Base-by-base conservation (phyloP, 2,113 vertebrate species). In the Paedocypris sp. region DNA sequence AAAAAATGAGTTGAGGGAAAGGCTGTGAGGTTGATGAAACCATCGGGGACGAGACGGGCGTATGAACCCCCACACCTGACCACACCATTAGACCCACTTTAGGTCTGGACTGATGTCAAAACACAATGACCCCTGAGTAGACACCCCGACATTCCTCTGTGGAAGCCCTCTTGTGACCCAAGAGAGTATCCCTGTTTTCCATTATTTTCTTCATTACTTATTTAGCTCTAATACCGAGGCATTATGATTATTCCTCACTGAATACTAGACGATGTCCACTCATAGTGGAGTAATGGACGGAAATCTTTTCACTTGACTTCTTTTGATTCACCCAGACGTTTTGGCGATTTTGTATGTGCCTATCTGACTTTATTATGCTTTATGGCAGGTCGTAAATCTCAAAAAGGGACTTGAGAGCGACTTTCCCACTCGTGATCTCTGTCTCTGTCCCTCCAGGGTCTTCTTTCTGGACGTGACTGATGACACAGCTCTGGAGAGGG, bases 381-480 rank as follows among this genome's bases (percentile, higher is more conserved):
- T 6, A 12, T 36, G 11, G 35, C 13, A n/a, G 35, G 3, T 36
- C n/a, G n/a, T n/a, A n/a, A n/a, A n/a, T n/a, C 26, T 16, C 29
- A 29, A 5, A 8, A 32, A 11, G 29, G 2, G 5, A 31, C 9
- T 32, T 33, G 6, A 35, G 15, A 12, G 22, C 2, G 18, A 29
- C 23, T n/a, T 41, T 11, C 13, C 4, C 43, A 15, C n/a, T n/a
- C n/a, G n/a, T 52, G 25, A 64, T 64, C 12, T 33, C 25, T 16
- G 7, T 20, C 39, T 46, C 5, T 35, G 2, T 35, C 28, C 11
- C 63, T 54, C 13, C 28, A 98, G 93, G 74, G 86, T 98, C 4
- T 94, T 93, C 67, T 88, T 95, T 82, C 76, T 98, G 80, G 85
- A 86, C 8, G 69, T 91, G 58, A 79, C 86, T 0, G 74, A 87